phyloP scores from a whole-genome alignment of 2,888 invertebrate genomes.

The Proisotoma minuta region DNA sequence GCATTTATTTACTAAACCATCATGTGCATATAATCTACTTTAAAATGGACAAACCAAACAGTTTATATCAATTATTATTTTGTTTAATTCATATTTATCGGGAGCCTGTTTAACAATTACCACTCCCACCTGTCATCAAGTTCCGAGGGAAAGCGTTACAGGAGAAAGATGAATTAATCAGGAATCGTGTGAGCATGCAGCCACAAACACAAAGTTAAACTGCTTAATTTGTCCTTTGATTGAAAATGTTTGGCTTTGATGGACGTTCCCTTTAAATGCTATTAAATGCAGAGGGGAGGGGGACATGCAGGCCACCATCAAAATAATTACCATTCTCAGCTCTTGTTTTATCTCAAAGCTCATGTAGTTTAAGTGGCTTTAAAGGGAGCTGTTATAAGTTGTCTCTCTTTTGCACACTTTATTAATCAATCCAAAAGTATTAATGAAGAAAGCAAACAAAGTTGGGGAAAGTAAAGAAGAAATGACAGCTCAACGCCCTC shows the following conservation, averaged over 20 bases:
- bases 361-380: not conserved
- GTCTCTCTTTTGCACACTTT: slow-evolving; percentile 2
- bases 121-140: slow-evolving; percentile 3
- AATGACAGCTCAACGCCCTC: no score
- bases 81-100: not conserved
- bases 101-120: not conserved
- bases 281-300: no score
- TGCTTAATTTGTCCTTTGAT: not conserved
- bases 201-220: not conserved
- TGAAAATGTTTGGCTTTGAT: no score
- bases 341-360: slow-evolving; percentile 10
- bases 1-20: no score
- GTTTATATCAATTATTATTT: no score
- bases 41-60: no score
- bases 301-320: not conserved
- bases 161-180: slow-evolving; percentile 1
- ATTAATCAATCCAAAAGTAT: not conserved
- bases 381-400: not conserved
- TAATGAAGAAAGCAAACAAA: not conserved
- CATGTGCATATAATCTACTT: no score
- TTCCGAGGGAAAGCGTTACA: not conserved
- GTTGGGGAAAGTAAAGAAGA: not conserved
- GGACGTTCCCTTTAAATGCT: no score
- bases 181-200: not conserved
- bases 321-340: not conserved